Conservation (phyloP, 1,140 invertebrate genomes). For the Trichonephila inaurata region DNA sequence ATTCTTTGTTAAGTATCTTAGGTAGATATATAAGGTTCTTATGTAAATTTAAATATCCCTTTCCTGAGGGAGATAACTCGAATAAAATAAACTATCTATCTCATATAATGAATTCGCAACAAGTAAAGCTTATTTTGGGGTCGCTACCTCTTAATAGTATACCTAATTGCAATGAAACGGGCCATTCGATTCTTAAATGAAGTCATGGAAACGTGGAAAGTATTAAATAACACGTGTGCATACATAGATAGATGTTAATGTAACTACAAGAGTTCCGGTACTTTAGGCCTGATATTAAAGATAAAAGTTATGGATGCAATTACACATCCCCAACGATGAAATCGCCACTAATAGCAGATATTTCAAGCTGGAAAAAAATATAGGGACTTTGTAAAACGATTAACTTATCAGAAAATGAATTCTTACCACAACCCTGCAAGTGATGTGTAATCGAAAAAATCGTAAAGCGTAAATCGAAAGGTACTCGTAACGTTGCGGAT, state of each 20-base stretch:
- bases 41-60: neutral
- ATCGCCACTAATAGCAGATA: constrained; percentile 27
- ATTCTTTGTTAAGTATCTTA: too few relatives aligned
- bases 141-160: neutral
- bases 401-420: constrained; percentile 64
- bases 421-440: constrained; percentile 19
- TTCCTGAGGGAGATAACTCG: neutral
- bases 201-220: neutral
- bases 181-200: neutral
- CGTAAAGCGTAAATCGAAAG: constrained; percentile 37
- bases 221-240: neutral
- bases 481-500: neutral
- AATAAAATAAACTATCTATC: neutral
- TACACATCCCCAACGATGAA: constrained; percentile 10
- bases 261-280: neutral
- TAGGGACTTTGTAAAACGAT: constrained; percentile 28
- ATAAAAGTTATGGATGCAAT: constrained; percentile 35
- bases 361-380: constrained; percentile 30
- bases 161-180: constrained; percentile 12
- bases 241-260: neutral
- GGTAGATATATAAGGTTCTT: too few relatives aligned
- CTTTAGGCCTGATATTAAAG: neutral
- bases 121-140: neutral
- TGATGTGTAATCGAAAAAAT: neutral
- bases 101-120: neutral